A percentile compares a stretch with the other conserved stretches of the same genome.
Evolutionary conservation across 2,113 vertebrate genomes (phyloP).

Genomic region (Heteronetta atricapilla): DNA sequence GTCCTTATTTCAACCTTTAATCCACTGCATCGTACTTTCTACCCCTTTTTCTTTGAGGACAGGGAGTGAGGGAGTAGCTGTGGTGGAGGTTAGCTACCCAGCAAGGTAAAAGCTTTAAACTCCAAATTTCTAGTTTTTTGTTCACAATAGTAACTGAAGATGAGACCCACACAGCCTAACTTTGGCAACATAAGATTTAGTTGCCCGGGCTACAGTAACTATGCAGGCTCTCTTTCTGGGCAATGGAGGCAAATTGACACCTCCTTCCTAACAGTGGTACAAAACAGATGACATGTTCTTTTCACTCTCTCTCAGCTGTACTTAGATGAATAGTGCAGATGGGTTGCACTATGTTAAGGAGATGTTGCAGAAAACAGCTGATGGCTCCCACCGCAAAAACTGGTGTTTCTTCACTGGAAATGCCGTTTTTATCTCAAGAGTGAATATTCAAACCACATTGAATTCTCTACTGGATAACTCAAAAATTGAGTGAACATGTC

Average conservation of each 20-base stretch:
- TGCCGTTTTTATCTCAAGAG: background rate
- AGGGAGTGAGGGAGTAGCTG: no score
- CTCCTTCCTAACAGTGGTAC: background rate
- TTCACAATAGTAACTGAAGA: background rate
- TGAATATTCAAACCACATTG: background rate
- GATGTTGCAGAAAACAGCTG: background rate
- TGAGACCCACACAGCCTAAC: background rate
- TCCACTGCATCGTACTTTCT: no score
- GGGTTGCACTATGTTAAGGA: background rate
- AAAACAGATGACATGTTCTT: background rate
- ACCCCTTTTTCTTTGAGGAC: no score
- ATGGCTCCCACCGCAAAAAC: background rate
- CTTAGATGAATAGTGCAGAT: background rate
- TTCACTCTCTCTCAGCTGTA: background rate
- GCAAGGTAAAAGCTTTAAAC: background rate
- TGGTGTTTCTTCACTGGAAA: background rate
- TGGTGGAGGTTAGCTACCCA: no score
- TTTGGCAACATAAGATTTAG: background rate
- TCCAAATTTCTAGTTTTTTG: background rate
- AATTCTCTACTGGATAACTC: background rate
- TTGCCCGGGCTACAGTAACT: slow-evolving; percentile 43
- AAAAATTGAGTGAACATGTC: background rate
- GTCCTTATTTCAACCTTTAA: no score
- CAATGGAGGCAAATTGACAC: background rate
- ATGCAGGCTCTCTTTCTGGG: background rate